Evolutionary conservation across 2,797 vertebrate species (phyloP).

Genomic region (Tadarida brasiliensis): DNA sequence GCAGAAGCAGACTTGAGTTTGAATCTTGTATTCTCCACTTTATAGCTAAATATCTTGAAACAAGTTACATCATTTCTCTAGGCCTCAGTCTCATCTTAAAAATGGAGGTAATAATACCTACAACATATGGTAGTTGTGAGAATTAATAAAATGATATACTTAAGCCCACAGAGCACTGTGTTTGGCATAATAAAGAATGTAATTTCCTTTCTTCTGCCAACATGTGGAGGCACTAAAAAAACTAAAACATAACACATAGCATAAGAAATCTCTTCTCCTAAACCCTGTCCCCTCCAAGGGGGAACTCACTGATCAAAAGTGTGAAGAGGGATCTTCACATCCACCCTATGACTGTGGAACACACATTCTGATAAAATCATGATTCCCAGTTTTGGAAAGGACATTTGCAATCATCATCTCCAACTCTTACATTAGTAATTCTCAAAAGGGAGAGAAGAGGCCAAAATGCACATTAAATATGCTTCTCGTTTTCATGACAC

Average conservation of each 20-base stretch:
- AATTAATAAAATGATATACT: background rate
- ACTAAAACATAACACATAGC: background rate
- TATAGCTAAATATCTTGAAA: slow-evolving; percentile 21
- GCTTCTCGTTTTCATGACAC: background rate
- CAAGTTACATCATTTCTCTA: slow-evolving; percentile 34
- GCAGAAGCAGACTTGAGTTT: slow-evolving; percentile 47
- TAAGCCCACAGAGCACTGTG: background rate
- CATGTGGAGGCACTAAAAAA: background rate
- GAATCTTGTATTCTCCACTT: slow-evolving; percentile 16
- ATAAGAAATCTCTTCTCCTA: slow-evolving; percentile 32
- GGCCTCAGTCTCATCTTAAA: slow-evolving; percentile 3
- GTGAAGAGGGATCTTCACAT: background rate
- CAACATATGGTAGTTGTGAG: background rate
- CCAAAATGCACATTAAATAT: slow-evolving; percentile 7
- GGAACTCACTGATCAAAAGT: background rate
- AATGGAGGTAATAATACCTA: background rate
- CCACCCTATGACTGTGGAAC: background rate
- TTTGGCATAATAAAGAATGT: background rate
- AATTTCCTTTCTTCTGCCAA: slow-evolving; percentile 34
- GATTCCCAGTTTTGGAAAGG: slow-evolving; percentile 43
- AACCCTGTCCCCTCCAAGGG: background rate
- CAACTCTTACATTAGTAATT: slow-evolving; percentile 23
- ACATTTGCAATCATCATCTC: slow-evolving; percentile 16
- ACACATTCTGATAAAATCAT: background rate
- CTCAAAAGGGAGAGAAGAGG: slow-evolving; percentile 7